These are phyloP conservation scores for Anolis apletophallus DNA, from an alignment of 2,797 vertebrate species.

Conservation along the genomic window DNA sequence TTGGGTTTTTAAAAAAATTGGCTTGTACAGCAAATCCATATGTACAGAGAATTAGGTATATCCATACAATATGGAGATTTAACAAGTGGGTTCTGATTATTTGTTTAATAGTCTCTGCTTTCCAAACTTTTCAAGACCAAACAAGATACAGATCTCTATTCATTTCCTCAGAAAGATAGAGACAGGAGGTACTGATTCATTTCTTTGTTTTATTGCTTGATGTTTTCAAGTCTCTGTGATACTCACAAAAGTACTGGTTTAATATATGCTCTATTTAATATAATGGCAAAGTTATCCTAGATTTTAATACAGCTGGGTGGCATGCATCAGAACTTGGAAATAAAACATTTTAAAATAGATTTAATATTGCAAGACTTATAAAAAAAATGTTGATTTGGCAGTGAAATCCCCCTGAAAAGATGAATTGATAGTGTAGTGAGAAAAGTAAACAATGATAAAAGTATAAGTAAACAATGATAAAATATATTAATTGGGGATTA, in stretches of 20 bases:
- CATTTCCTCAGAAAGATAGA: neutral
- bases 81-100: neutral
- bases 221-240: constrained; percentile 12
- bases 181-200: neutral
- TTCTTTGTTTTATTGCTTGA: neutral
- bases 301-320: constrained; percentile 8
- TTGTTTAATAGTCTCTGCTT: neutral
- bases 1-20: neutral
- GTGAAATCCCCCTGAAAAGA: constrained; percentile 8
- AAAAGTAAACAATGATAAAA: neutral
- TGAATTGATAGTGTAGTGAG: neutral
- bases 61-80: neutral
- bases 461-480: neutral
- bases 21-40: neutral
- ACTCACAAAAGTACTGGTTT: neutral
- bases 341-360: constrained; percentile 9
- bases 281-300: constrained; percentile 4
- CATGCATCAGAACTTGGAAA: neutral
- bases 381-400: constrained; percentile 12
- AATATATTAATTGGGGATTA: neutral
- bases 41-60: neutral
- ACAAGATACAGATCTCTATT: neutral
- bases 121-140: neutral
- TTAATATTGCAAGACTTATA: neutral
- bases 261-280: neutral